phyloP scores from a whole-genome alignment of 2,797 vertebrate genomes.

The Mareca penelope region DNA sequence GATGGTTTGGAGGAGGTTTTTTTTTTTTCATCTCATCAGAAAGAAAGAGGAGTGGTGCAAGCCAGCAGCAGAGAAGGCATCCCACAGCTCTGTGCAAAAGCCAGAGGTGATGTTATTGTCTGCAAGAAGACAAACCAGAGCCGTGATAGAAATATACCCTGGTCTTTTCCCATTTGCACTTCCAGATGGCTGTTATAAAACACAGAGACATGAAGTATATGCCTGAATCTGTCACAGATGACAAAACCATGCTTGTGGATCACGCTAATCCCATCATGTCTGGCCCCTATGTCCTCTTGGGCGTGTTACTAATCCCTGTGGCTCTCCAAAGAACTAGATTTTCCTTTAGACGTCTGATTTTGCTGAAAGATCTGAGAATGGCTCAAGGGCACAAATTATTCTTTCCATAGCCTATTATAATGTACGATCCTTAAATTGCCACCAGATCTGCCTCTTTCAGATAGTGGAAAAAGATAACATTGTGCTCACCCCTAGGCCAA shows the following conservation, averaged over 20 bases:
- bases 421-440: conserved; percentile 62
- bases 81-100: background rate
- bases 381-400: conserved; percentile 71
- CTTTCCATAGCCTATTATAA: conserved; percentile 67
- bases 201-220: background rate
- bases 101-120: background rate
- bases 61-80: background rate
- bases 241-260: background rate
- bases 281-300: background rate
- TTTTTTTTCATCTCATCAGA: background rate
- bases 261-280: background rate
- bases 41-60: background rate
- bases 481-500: background rate
- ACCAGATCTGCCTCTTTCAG: conserved; percentile 34
- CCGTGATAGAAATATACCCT: background rate
- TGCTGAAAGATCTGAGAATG: conserved; percentile 66
- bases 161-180: background rate
- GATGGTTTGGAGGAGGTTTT: too few relatives aligned
- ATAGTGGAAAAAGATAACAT: conserved; percentile 18
- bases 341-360: conserved; percentile 69
- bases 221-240: background rate
- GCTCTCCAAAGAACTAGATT: conserved; percentile 58
- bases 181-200: conserved; percentile 22
- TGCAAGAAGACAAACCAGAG: background rate
- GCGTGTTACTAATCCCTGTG: conserved; percentile 34